phyloP scores from a whole-genome alignment of 2,113 vertebrate genomes.

The Etheostoma cragini region DNA sequence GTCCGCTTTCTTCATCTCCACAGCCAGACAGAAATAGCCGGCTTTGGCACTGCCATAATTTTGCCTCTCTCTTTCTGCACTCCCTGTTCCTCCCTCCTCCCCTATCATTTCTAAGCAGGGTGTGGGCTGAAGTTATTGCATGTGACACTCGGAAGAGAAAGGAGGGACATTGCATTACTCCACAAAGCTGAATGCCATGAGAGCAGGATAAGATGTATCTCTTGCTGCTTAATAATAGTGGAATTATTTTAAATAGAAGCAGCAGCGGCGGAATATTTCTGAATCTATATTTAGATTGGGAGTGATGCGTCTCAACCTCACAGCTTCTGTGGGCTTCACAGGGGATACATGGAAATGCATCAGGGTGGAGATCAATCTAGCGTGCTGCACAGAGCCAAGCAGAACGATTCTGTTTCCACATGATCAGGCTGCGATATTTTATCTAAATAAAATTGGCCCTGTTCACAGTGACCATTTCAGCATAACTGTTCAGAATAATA shows the following conservation, averaged over 20 bases:
- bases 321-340: conserved; percentile 60
- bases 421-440: conserved; percentile 20
- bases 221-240: conserved; percentile 73
- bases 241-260: conserved; percentile 79
- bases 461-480: conserved; percentile 5
- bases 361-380: conserved; percentile 66
- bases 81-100: conserved; percentile 41
- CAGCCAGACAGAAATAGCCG: conserved; percentile 61
- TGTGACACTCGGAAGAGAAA: conserved; percentile 64
- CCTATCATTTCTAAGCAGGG: conserved; percentile 38
- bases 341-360: conserved; percentile 59
- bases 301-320: conserved; percentile 68
- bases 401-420: conserved; percentile 32
- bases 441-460: conserved; percentile 26
- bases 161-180: conserved; percentile 9
- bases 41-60: conserved; percentile 48
- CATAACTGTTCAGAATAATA: not conserved
- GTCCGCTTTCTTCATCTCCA: conserved; percentile 47
- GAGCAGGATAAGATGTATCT: conserved; percentile 60
- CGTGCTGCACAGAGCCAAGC: conserved; percentile 22
- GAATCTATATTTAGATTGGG: conserved; percentile 82
- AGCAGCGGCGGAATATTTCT: conserved; percentile 66
- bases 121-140: conserved; percentile 70
- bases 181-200: conserved; percentile 52
- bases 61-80: conserved; percentile 44